These are phyloP conservation scores for Brachionus calyciflorus DNA, from an alignment of 1,140 invertebrate species.

Conservation along the genomic window DNA sequence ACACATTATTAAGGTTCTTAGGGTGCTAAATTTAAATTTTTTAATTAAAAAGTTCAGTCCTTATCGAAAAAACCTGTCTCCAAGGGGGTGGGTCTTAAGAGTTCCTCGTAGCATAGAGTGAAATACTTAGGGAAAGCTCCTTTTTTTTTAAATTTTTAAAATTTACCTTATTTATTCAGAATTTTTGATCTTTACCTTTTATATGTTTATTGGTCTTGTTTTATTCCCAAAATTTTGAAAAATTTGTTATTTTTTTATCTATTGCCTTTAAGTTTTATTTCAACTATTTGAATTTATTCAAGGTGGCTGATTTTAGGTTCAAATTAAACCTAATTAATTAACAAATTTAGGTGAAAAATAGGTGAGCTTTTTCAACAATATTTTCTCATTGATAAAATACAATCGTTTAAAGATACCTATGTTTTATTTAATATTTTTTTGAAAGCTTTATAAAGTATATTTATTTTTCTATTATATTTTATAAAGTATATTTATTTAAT, in stretches of 20 bases:
- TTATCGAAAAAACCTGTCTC: neutral
- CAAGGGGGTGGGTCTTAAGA: no score
- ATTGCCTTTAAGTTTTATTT: slow-evolving; percentile 2
- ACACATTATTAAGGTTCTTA: neutral
- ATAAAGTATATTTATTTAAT: no score
- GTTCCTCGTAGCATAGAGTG: neutral
- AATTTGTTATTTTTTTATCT: no score
- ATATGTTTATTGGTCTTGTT: neutral
- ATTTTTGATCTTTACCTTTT: neutral
- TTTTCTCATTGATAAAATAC: neutral
- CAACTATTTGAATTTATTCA: neutral
- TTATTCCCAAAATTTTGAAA: neutral
- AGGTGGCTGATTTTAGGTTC: no score
- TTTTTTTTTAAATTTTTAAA: neutral
- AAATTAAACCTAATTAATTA: neutral
- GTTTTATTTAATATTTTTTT: neutral
- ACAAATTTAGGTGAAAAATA: no score
- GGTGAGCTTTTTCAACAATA: neutral
- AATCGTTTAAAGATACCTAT: neutral
- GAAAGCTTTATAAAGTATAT: neutral
- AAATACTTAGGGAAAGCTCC: neutral
- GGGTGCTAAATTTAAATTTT: neutral
- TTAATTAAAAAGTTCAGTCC: neutral
- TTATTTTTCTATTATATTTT: neutral
- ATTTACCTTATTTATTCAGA: neutral